A percentile compares a stretch with the other conserved stretches of the same genome.
phyloP scores from a whole-genome alignment of 2,113 vertebrate species.

The Dipodomys stephensi region DNA sequence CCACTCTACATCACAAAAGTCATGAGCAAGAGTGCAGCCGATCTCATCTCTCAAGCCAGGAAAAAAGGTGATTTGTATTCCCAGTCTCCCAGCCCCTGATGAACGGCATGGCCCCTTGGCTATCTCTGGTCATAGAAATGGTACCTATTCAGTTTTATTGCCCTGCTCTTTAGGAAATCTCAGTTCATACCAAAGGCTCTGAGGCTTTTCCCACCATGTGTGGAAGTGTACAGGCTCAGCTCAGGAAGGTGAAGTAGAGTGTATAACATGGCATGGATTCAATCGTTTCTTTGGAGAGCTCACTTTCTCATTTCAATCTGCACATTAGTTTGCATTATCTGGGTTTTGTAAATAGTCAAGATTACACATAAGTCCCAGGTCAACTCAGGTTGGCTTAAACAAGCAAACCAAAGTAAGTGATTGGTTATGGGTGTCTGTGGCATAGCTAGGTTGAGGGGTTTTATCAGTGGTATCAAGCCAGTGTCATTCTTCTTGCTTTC shows the following conservation, averaged over 20 bases:
- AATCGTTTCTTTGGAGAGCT: background rate
- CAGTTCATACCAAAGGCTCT: background rate
- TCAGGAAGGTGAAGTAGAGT: background rate
- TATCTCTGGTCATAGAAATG: background rate
- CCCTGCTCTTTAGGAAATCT: background rate
- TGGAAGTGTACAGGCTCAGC: background rate
- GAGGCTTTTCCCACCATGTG: background rate
- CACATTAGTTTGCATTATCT: background rate
- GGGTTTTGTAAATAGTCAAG: background rate
- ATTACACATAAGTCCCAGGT: background rate
- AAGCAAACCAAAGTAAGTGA: background rate
- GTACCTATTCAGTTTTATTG: background rate
- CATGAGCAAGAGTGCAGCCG: constrained; percentile 99
- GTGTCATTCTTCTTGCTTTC: background rate
- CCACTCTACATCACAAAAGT: constrained; percentile 98
- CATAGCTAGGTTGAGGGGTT: background rate
- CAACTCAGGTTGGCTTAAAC: background rate
- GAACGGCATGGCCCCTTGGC: accelerated
- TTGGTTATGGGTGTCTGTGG: background rate
- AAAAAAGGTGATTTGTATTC: constrained; percentile 91
- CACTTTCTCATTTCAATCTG: background rate
- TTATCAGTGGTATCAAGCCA: background rate
- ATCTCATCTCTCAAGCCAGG: constrained; percentile 98
- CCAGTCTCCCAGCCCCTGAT: accelerated
- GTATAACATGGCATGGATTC: background rate